A percentile compares a stretch with the other conserved stretches of the same genome.
Evolutionary conservation across 2,797 vertebrate species (phyloP).

Genomic region (Percopsis omiscomaycus): DNA sequence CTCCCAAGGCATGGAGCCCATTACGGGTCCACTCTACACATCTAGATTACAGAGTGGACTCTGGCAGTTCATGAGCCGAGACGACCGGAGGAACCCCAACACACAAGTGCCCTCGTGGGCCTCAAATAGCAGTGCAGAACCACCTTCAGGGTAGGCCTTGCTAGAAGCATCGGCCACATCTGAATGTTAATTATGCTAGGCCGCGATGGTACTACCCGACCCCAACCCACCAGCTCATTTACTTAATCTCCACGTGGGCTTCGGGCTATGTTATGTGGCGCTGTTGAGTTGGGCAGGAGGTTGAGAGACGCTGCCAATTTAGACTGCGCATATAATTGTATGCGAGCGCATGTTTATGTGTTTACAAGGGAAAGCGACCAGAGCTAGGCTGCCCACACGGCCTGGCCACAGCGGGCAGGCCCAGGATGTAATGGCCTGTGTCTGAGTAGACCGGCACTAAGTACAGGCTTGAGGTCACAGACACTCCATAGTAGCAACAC

Average conservation of each 20-base stretch:
- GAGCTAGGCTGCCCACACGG: slow-evolving; percentile 46
- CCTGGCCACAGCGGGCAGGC: slow-evolving; percentile 44
- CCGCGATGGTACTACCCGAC: slow-evolving; percentile 36
- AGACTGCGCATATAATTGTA: slow-evolving; percentile 61
- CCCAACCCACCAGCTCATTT: slow-evolving; percentile 46
- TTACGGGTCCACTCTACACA: slow-evolving; percentile 47
- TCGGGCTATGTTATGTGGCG: slow-evolving; percentile 38
- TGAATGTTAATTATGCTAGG: slow-evolving; percentile 44
- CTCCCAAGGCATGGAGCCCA: slow-evolving; percentile 62
- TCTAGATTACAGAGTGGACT: slow-evolving; percentile 70
- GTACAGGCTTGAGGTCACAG: slow-evolving; percentile 62
- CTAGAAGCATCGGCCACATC: slow-evolving; percentile 51
- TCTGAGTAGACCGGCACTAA: slow-evolving; percentile 63
- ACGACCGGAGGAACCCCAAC: slow-evolving; percentile 42
- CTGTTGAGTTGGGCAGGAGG: slow-evolving; percentile 45
- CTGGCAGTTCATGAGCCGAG: slow-evolving; percentile 52
- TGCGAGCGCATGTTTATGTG: slow-evolving; percentile 63
- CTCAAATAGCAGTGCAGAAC: slow-evolving; percentile 60
- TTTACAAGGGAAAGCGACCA: slow-evolving; percentile 60
- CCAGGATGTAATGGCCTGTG: slow-evolving; percentile 61
- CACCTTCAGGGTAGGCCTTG: slow-evolving; percentile 44
- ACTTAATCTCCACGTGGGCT: slow-evolving; percentile 45
- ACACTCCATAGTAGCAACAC: slow-evolving; percentile 35
- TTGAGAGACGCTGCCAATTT: slow-evolving; percentile 50
- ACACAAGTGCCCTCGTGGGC: slow-evolving; percentile 34